Percentiles rank a stretch among this genome's conserved stretches.
These are phyloP conservation scores for Leptinotarsa rubiginosa DNA, from an alignment of 2,888 invertebrate species.

Conservation along the genomic window DNA sequence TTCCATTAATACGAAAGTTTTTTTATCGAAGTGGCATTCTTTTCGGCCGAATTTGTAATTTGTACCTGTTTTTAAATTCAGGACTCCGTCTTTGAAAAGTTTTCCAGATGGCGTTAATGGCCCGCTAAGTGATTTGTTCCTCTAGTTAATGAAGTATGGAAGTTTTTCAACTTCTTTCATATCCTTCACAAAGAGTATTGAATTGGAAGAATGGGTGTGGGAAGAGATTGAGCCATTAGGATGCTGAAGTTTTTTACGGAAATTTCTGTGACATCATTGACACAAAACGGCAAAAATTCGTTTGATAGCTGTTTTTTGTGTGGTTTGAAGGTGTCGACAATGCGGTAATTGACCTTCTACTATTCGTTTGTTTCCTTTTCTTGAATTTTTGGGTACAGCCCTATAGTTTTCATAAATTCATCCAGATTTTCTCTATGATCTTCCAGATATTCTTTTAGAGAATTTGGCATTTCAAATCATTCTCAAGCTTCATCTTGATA, in stretches of 20 bases:
- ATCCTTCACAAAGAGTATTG: background rate
- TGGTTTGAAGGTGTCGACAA: no score
- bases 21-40: slow-evolving; percentile 25
- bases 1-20: slow-evolving; percentile 53
- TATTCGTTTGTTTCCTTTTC: no score
- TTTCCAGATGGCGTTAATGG: slow-evolving; percentile 32
- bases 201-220: background rate
- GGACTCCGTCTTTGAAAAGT: slow-evolving; percentile 1
- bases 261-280: background rate
- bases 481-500: no score
- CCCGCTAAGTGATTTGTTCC: slow-evolving; percentile 28
- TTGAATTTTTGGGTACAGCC: no score
- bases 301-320: no score
- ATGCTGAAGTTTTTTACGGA: background rate
- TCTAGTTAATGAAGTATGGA: slow-evolving; percentile 13
- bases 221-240: no score
- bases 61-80: slow-evolving; percentile 36
- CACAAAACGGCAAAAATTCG: no score
- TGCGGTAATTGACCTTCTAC: no score
- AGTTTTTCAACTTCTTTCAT: slow-evolving; percentile 10
- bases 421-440: no score
- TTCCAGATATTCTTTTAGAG: no score
- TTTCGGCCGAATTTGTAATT: slow-evolving; percentile 25
- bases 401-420: no score
- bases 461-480: no score